A percentile compares a stretch with the other conserved stretches of the same genome.
phyloP scores from a whole-genome alignment of 2,113 vertebrate species.

The Alethe castanea region DNA sequence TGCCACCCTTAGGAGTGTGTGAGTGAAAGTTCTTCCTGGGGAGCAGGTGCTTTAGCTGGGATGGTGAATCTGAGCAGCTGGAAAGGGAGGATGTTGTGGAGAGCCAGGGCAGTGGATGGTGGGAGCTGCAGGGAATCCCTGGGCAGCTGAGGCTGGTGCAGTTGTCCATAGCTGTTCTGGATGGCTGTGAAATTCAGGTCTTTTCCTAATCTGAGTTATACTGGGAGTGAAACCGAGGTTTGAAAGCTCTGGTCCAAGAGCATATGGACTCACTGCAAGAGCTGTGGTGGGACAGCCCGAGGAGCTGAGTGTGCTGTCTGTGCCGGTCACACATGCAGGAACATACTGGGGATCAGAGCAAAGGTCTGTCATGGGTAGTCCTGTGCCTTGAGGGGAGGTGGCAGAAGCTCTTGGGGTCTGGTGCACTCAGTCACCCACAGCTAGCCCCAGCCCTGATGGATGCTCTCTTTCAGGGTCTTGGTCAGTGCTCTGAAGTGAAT shows the following conservation, averaged over 20 bases:
- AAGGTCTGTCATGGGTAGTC: fast-evolving
- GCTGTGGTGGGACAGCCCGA: neutral
- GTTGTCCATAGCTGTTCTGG: fast-evolving
- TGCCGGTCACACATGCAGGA: fast-evolving
- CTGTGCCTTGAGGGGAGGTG: neutral
- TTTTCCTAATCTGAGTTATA: fast-evolving
- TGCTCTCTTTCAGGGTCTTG: neutral
- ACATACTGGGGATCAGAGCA: fast-evolving
- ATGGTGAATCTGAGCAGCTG: neutral
- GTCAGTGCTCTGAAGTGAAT: neutral
- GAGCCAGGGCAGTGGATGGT: neutral
- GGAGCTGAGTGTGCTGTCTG: fast-evolving
- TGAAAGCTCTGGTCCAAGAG: neutral
- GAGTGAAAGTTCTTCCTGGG: neutral
- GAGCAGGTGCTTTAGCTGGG: neutral
- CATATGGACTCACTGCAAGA: neutral
- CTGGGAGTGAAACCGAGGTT: neutral
- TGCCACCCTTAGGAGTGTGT: fast-evolving
- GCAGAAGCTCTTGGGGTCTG: neutral
- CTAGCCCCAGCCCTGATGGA: neutral
- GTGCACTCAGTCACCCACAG: no score
- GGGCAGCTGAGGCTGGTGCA: neutral
- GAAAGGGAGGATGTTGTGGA: neutral
- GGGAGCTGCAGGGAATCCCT: neutral
- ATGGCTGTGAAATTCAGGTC: neutral